Conservation (phyloP, 2,888 invertebrate species). For the Cryptops parisi region DNA sequence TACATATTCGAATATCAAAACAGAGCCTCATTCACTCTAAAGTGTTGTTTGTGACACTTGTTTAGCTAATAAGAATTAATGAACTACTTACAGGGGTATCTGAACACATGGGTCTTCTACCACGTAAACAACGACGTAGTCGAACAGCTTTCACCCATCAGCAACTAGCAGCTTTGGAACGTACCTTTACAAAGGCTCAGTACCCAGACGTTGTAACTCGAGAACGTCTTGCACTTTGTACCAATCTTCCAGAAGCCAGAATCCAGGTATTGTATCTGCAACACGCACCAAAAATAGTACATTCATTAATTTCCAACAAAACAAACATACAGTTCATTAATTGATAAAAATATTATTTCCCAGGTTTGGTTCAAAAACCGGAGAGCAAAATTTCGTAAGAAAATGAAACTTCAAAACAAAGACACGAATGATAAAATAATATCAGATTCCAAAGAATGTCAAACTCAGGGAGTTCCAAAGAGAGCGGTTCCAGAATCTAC, state of each 20-base stretch:
- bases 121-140: conserved; percentile 34
- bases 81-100: background rate
- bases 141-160: conserved; percentile 37
- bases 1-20: too few relatives aligned
- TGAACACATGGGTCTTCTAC: conserved; percentile 10
- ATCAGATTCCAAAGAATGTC: background rate
- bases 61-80: too few relatives aligned
- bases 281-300: too few relatives aligned
- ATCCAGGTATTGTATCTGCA: conserved; percentile 32
- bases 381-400: conserved; percentile 35
- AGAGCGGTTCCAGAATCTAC: too few relatives aligned
- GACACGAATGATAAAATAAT: background rate
- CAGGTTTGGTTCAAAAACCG: conserved; percentile 38
- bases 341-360: too few relatives aligned
- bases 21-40: background rate
- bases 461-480: too few relatives aligned
- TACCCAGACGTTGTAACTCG: conserved; percentile 37
- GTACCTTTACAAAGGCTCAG: conserved; percentile 35
- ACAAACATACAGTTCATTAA: too few relatives aligned
- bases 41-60: too few relatives aligned
- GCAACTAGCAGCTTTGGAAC: conserved; percentile 34
- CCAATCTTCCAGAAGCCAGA: conserved; percentile 36
- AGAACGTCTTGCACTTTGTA: conserved; percentile 34
- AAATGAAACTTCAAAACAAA: conserved; percentile 23
- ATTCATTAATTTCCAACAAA: too few relatives aligned